Percentiles rank a stretch among this genome's conserved stretches.
Evolutionary conservation across 1,140 invertebrate species (phyloP).

Genomic region (Tetragnatha versicolor): DNA sequence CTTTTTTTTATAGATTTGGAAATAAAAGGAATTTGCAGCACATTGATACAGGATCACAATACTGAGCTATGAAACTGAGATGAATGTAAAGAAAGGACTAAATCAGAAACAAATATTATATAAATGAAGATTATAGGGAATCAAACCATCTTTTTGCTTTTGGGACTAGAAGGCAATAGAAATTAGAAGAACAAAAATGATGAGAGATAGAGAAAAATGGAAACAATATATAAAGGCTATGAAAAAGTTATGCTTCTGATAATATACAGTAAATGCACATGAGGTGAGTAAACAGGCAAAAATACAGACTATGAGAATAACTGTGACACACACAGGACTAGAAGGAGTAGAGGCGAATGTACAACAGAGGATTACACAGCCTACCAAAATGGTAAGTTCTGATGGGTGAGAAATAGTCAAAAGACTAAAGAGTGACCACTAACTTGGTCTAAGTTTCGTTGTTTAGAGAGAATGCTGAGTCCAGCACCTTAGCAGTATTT

Average conservation of each 20-base stretch:
- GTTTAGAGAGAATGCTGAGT: conserved; percentile 52
- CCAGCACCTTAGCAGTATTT: conserved; percentile 51
- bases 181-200: too few species aligned
- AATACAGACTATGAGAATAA: conserved; percentile 37
- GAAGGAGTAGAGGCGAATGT: conserved; percentile 14
- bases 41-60: too few species aligned
- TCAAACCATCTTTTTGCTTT: too few species aligned
- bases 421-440: conserved; percentile 48
- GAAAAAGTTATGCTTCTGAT: background rate
- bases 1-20: too few species aligned
- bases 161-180: too few species aligned
- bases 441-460: conserved; percentile 54
- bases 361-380: conserved; percentile 41
- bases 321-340: conserved; percentile 34
- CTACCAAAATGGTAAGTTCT: conserved; percentile 31
- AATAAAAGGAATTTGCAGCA: too few species aligned
- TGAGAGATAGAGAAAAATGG: too few species aligned
- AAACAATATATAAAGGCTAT: too few species aligned
- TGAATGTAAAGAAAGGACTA: too few species aligned
- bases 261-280: conserved; percentile 54
- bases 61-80: too few species aligned
- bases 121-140: too few species aligned
- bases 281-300: conserved; percentile 49
- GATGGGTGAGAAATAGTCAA: conserved; percentile 36
- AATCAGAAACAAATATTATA: too few species aligned